These are phyloP conservation scores for Macropodus opercularis DNA, from an alignment of 2,797 vertebrate species.

Conservation along the genomic window DNA sequence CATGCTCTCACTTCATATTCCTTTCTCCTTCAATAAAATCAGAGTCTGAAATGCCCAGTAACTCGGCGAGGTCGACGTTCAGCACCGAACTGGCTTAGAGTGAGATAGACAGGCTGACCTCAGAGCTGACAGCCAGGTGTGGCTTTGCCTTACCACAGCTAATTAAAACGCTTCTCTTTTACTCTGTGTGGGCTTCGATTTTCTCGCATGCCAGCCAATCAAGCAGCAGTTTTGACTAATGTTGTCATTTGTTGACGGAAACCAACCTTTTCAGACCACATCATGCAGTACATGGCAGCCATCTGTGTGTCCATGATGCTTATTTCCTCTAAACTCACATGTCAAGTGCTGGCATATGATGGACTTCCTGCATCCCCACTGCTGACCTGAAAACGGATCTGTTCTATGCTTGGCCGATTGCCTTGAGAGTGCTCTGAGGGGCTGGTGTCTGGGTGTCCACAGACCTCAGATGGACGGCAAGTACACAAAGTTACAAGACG, in stretches of 20 bases:
- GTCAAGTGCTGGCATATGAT: slow-evolving; percentile 73
- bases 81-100: slow-evolving; percentile 4
- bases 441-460: slow-evolving; percentile 34
- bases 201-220: slow-evolving; percentile 48
- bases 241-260: slow-evolving; percentile 59
- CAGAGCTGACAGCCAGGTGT: slow-evolving; percentile 1
- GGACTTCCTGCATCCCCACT: slow-evolving; percentile 72
- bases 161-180: slow-evolving; percentile 42
- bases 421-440: slow-evolving; percentile 58
- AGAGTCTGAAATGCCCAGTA: slow-evolving; percentile 39
- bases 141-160: slow-evolving; percentile 8
- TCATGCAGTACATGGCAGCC: slow-evolving; percentile 54
- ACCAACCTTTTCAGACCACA: slow-evolving; percentile 60
- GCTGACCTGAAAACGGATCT: slow-evolving; percentile 55
- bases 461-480: slow-evolving; percentile 64
- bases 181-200: slow-evolving; percentile 37
- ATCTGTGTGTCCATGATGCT: slow-evolving; percentile 68
- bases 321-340: slow-evolving; percentile 65
- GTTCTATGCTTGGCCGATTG: slow-evolving; percentile 61
- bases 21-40: slow-evolving; percentile 57
- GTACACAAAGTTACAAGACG: slow-evolving; percentile 50
- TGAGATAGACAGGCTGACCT: slow-evolving; percentile 19
- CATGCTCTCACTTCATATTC: slow-evolving; percentile 58
- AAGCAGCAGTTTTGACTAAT: slow-evolving; percentile 65
- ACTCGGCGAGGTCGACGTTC: slow-evolving; percentile 49